phyloP scores from a whole-genome alignment of 2,797 vertebrate species.

The Tinamus major region DNA sequence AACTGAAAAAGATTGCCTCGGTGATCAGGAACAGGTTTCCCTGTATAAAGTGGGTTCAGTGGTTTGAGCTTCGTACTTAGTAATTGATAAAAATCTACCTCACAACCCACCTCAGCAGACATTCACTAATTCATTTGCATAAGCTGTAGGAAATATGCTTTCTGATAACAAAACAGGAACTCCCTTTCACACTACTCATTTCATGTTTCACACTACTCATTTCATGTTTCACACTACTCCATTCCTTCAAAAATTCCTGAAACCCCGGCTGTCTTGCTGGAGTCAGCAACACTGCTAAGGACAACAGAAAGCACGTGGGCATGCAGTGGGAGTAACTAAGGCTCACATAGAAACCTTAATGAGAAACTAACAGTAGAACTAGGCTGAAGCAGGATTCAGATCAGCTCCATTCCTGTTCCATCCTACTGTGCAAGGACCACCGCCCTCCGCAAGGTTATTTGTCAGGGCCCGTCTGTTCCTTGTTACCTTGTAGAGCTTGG shows the following conservation, averaged over 20 bases:
- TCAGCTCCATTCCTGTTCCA: not conserved
- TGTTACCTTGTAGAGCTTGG: conserved; percentile 95
- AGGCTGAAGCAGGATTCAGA: not conserved
- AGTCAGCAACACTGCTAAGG: not conserved
- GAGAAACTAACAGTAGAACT: not conserved
- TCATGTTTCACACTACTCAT: too few relatives aligned
- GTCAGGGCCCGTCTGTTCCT: not conserved
- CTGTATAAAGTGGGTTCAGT: not conserved
- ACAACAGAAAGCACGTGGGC: fast-evolving
- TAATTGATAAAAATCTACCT: not conserved
- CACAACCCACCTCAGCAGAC: not conserved
- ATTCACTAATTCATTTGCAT: not conserved
- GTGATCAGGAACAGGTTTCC: not conserved
- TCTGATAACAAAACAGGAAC: not conserved
- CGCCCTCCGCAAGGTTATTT: not conserved
- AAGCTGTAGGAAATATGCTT: not conserved
- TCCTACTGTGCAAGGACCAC: not conserved
- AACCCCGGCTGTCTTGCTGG: not conserved
- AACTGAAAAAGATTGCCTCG: not conserved
- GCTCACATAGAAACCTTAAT: not conserved
- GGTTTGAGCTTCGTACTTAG: not conserved
- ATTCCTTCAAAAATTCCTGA: not conserved
- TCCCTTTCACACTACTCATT: not conserved
- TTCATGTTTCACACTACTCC: not conserved
- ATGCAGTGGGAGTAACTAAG: not conserved